Conservation (phyloP, 2,113 vertebrate species). For the Dasypus novemcinctus region DNA sequence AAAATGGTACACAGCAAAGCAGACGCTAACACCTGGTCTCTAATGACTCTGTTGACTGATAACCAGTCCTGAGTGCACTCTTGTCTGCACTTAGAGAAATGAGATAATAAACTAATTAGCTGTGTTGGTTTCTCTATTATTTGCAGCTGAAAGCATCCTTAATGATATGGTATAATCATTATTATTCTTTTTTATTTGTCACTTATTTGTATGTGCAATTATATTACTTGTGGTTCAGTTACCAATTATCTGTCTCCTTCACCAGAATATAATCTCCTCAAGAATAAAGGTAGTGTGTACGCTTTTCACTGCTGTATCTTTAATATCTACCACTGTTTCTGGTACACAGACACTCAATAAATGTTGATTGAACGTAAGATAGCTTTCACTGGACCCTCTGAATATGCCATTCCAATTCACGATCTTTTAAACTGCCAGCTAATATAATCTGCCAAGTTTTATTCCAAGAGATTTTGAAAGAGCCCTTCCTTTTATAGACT, state of each 20-base stretch:
- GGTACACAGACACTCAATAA: no score
- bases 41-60: background rate
- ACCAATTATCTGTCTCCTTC: background rate
- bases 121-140: background rate
- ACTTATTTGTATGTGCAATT: background rate
- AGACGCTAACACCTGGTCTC: background rate
- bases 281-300: background rate
- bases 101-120: background rate
- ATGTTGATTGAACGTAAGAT: no score
- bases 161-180: background rate
- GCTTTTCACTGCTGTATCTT: accelerated
- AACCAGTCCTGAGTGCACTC: background rate
- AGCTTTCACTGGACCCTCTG: background rate
- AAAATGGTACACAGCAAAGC: background rate
- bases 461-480: constrained; percentile 1
- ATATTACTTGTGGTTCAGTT: background rate
- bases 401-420: background rate
- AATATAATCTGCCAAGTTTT: background rate
- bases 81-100: background rate
- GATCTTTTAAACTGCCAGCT: background rate
- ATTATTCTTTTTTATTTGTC: background rate
- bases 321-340: accelerated
- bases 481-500: background rate
- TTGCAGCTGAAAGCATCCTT: background rate
- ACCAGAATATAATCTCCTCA: background rate